Percentiles rank a stretch among this genome's conserved stretches.
These are phyloP conservation scores for Idaea straminata DNA, from an alignment of 2,888 invertebrate genomes.

Conservation along the genomic window DNA sequence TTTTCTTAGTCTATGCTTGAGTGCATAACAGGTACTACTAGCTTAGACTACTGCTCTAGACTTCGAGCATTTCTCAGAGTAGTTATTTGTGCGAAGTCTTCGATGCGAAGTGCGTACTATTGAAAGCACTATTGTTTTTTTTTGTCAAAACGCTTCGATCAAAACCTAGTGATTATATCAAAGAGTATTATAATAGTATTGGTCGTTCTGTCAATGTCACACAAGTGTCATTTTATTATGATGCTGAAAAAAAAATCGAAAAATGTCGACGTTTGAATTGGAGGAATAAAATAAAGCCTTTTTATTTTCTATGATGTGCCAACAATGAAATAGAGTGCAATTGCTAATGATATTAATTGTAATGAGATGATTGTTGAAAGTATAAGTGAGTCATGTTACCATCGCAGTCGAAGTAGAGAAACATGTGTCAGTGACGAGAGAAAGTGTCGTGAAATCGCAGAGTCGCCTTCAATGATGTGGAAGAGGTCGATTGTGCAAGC, in stretches of 20 bases:
- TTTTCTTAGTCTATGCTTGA: no score
- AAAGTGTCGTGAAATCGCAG: conserved; percentile 76
- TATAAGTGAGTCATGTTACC: conserved; percentile 47
- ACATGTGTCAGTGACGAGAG: conserved; percentile 59
- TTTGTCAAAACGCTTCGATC: no score
- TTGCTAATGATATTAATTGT: conserved; percentile 17
- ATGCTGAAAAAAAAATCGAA: not conserved
- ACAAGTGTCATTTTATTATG: no score
- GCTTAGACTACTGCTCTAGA: no score
- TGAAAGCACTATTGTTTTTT: no score
- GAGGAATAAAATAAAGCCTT: not conserved
- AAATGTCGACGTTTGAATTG: not conserved
- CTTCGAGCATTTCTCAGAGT: no score
- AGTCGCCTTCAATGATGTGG: conserved; percentile 78
- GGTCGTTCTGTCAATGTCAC: no score
- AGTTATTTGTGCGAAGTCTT: no score
- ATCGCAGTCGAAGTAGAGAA: conserved; percentile 32
- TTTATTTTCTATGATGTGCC: conserved; percentile 23
- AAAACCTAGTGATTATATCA: no score
- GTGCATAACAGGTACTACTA: no score
- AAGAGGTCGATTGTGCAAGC: conserved; percentile 78
- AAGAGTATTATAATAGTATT: no score
- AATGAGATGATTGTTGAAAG: conserved; percentile 49
- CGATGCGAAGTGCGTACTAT: no score
- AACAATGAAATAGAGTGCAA: conserved; percentile 19